A percentile compares a stretch with the other conserved stretches of the same genome.
Conservation (phyloP, 2,797 vertebrate genomes). For the Sebastes diploproa region DNA sequence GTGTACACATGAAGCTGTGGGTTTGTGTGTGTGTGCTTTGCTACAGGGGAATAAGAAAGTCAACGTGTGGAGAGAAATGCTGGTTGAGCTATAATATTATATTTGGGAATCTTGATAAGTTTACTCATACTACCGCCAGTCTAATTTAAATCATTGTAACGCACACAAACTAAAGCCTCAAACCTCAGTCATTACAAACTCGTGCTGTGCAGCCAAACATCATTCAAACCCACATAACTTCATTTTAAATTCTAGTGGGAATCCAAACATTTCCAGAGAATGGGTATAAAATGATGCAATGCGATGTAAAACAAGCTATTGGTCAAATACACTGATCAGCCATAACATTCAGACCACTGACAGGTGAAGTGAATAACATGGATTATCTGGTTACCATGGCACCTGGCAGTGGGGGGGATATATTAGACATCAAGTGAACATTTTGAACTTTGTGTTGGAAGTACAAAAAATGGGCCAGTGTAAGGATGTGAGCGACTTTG, state of each 20-base stretch:
- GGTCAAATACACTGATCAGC: too few relatives aligned
- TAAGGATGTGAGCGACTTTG: too few relatives aligned
- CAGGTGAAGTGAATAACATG: too few relatives aligned
- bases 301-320: too few relatives aligned
- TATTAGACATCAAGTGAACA: too few relatives aligned
- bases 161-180: background rate
- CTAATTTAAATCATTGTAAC: background rate
- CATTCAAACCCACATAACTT: background rate
- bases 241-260: background rate
- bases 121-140: background rate
- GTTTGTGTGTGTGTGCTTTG: background rate
- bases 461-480: accelerated
- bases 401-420: too few relatives aligned
- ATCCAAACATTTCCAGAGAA: background rate
- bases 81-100: background rate
- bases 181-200: background rate
- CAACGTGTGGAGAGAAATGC: background rate
- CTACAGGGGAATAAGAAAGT: background rate
- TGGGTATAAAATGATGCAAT: background rate
- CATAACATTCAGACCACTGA: too few relatives aligned
- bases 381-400: too few relatives aligned
- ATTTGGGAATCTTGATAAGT: background rate
- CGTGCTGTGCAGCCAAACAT: background rate
- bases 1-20: background rate
- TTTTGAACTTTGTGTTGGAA: too few relatives aligned